These are phyloP conservation scores for Mormyrus proboscirostris DNA, from an alignment of 2,797 vertebrate species.

Conservation along the genomic window DNA sequence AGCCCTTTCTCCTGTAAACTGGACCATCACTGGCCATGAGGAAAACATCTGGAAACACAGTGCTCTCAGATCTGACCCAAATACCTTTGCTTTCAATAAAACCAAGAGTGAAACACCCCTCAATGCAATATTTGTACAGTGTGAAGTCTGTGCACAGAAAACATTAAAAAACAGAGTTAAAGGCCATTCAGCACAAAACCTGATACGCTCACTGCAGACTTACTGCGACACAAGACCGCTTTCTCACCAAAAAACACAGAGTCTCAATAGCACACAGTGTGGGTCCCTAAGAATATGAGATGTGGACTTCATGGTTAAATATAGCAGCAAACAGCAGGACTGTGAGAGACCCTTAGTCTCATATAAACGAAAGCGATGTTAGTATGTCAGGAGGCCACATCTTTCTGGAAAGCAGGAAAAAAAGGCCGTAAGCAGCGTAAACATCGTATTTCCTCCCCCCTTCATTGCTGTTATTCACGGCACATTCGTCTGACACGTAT, in stretches of 20 bases:
- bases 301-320: conserved; percentile 5
- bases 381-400: neutral
- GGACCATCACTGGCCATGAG: neutral
- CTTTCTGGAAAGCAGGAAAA: neutral
- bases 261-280: neutral
- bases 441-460: neutral
- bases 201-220: neutral
- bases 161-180: neutral
- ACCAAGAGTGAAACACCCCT: neutral
- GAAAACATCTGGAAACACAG: neutral
- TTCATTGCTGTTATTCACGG: conserved; percentile 6
- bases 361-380: neutral
- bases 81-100: conserved; percentile 41
- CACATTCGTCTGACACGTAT: neutral
- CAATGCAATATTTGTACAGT: conserved; percentile 3
- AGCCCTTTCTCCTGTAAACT: neutral
- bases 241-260: conserved; percentile 6
- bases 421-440: neutral
- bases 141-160: neutral
- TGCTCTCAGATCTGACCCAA: neutral
- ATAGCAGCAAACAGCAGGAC: conserved; percentile 11
- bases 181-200: neutral
- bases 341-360: neutral
- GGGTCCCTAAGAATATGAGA: conserved; percentile 5
- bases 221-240: neutral